Base-by-base conservation (phyloP, 2,113 vertebrate genomes). In the Cottus gobio region DNA sequence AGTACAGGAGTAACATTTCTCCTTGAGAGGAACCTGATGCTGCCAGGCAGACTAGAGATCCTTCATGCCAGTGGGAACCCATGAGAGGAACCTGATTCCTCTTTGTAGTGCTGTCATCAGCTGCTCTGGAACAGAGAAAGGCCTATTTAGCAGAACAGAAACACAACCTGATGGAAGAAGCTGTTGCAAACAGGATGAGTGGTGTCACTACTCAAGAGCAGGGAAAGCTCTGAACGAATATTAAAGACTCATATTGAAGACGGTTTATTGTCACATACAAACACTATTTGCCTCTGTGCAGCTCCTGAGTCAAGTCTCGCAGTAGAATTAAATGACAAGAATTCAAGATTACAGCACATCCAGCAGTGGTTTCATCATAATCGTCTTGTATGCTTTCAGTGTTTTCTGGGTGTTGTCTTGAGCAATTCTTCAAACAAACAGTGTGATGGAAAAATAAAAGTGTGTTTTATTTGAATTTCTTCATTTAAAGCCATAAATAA, bases 91-190 rank as follows among this genome's bases (percentile, higher is more conserved):
- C 81, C 67, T 12, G 73, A 91, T 56, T 90, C 87, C 58, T 68
- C 79, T 90, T 90, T 90, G 88, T 89, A 68, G 75, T 54, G 87
- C 81, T 89, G 82, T 87, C 78, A 90, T 87, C 85, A 89, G 83
- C 86, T 0, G 39, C 76, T 68, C 69, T 61, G 69, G 50, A 90
- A 87, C 63, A 88, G 80, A 88, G 64, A 84, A 56, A 75, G 65
- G 76, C 60, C 77, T 76, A 77, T 85, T 85, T 85, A 78, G 71
- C 63, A 70, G 64, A 85, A 84, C 68, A 70, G 65, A 84, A 86
- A 61, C 48, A 75, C 44, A 52, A 67, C 66, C 5, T 36, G 71
- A 57, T 60, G 24, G 48, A 77, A 76, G 30, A 56, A 62, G 16
- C 68, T 18, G 13, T 68, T 10, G 54, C 50, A 69, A 84, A 71